These are phyloP conservation scores for Brienomyrus brachyistius DNA, from an alignment of 2,113 vertebrate species.

Conservation along the genomic window DNA sequence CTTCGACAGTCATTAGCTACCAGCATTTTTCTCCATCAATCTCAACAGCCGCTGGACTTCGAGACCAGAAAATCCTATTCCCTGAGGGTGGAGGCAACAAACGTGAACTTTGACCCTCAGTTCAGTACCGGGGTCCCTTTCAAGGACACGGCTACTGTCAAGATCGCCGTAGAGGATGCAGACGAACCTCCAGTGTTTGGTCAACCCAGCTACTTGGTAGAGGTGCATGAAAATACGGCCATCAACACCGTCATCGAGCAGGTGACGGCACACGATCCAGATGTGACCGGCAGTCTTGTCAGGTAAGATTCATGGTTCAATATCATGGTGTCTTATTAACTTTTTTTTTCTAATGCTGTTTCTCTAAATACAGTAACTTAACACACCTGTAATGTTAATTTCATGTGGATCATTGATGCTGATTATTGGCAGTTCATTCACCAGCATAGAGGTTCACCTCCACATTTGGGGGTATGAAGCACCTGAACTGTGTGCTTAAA, in stretches of 20 bases:
- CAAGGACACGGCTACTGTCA: conserved; percentile 86
- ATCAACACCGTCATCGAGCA: conserved; percentile 83
- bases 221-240: conserved; percentile 87
- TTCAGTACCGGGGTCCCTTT: conserved; percentile 75
- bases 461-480: background rate
- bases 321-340: background rate
- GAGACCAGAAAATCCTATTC: conserved; percentile 87
- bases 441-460: background rate
- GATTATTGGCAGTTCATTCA: background rate
- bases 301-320: conserved; percentile 61
- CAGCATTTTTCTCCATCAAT: conserved; percentile 60
- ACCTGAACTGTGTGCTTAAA: background rate
- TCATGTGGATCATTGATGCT: background rate
- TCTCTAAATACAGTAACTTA: background rate
- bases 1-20: conserved; percentile 53
- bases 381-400: background rate
- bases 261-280: conserved; percentile 83
- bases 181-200: conserved; percentile 91
- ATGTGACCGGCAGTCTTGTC: conserved; percentile 72
- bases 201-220: conserved; percentile 75
- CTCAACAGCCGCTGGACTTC: conserved; percentile 83
- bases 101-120: conserved; percentile 74
- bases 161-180: conserved; percentile 82
- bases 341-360: background rate
- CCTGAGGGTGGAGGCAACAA: conserved; percentile 86